These are phyloP conservation scores for zebrafish (Danio rerio) DNA, from an alignment of 2,113 vertebrate genomes.

Conservation along the genomic window GRCz12tu NC_133186.1:1008001-1008500, in stretches of 20 bases:
- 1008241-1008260: background rate
- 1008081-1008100: slow-evolving; percentile 49
- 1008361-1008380: no score
- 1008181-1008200: background rate
- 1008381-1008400: no score
- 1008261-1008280: background rate
- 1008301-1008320: background rate
- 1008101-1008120: slow-evolving; percentile 57
- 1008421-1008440: no score
- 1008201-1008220: background rate
- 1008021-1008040: slow-evolving; percentile 44
- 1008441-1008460: no score
- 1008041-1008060: slow-evolving; percentile 41
- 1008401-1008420: no score
- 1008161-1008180: slow-evolving; percentile 33
- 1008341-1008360: no score
- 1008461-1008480: no score
- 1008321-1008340: background rate
- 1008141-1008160: slow-evolving; percentile 13
- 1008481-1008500: no score
- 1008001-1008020: background rate
- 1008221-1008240: background rate
- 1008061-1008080: slow-evolving; percentile 37
- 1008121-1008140: slow-evolving; percentile 24
- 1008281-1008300: background rate